These are phyloP conservation scores for Gobionotothen gibberifrons DNA, from an alignment of 2,797 vertebrate genomes.

Conservation along the genomic window DNA sequence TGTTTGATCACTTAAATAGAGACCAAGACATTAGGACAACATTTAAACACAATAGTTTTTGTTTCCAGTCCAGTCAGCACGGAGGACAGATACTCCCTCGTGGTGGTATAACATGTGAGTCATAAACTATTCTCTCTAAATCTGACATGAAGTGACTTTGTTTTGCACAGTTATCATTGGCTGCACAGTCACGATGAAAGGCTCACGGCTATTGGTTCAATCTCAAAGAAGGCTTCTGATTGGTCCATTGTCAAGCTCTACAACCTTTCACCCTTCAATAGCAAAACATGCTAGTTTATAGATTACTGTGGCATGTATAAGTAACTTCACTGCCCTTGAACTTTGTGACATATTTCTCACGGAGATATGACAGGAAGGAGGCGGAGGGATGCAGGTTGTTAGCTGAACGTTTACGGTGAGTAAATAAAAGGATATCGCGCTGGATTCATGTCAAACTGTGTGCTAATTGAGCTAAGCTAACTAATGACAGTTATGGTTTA, in stretches of 20 bases:
- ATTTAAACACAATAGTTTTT: not conserved
- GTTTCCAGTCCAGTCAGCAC: not conserved
- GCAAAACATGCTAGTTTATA: slow-evolving; percentile 30
- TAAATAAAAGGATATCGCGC: not conserved
- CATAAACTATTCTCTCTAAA: not conserved
- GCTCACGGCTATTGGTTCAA: slow-evolving; percentile 30
- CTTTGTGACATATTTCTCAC: slow-evolving; percentile 4
- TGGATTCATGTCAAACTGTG: not conserved
- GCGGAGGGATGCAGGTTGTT: not conserved
- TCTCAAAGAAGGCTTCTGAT: slow-evolving; percentile 33
- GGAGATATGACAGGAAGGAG: not conserved
- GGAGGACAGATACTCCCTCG: no score
- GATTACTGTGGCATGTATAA: slow-evolving; percentile 13
- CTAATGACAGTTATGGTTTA: not conserved
- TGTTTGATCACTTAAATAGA: not conserved
- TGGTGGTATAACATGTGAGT: not conserved
- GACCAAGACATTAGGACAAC: not conserved
- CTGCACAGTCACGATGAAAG: not conserved
- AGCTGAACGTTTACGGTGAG: slow-evolving; percentile 46
- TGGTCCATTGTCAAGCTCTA: slow-evolving; percentile 5
- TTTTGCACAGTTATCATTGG: slow-evolving; percentile 17
- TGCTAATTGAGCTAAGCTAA: slow-evolving; percentile 38
- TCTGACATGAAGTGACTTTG: not conserved
- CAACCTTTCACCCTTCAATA: not conserved
- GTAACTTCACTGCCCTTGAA: slow-evolving; percentile 32